These are phyloP conservation scores for Prunella himalayana DNA, from an alignment of 2,113 vertebrate genomes.

Conservation along the genomic window DNA sequence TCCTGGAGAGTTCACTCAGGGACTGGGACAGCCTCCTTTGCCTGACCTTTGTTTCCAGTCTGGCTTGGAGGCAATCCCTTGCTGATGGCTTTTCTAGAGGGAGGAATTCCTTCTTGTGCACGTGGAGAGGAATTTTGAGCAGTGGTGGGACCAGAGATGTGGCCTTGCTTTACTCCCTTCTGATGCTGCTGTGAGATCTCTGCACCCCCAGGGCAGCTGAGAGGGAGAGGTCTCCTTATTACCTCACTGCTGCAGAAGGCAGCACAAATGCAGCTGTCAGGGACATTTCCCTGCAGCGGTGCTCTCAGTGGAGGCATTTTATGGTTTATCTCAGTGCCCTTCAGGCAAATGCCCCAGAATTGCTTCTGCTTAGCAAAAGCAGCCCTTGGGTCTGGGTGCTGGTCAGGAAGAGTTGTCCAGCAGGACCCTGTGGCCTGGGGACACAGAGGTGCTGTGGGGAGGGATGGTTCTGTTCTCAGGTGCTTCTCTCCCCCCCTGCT, in stretches of 20 bases:
- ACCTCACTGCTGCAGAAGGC: background rate
- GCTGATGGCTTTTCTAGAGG: background rate
- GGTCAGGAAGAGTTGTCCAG: accelerated
- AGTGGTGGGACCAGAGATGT: accelerated
- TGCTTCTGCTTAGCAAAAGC: background rate
- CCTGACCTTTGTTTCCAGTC: background rate
- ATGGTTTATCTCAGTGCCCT: background rate
- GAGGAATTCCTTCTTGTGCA: background rate
- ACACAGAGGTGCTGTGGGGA: accelerated
- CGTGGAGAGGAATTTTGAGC: accelerated
- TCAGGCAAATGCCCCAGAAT: background rate
- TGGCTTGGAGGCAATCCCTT: background rate
- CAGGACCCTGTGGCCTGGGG: background rate
- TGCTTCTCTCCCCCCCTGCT: background rate
- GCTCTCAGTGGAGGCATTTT: background rate
- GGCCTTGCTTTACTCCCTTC: background rate
- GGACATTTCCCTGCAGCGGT: background rate
- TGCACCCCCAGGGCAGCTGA: background rate
- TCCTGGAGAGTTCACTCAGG: background rate
- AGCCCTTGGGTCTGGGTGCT: background rate
- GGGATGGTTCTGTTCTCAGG: background rate
- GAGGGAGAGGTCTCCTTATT: background rate
- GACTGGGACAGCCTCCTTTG: background rate
- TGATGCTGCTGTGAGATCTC: background rate
- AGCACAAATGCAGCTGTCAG: background rate